Conservation (phyloP, 2,797 vertebrate species). For the Astyanax mexicanus region DNA sequence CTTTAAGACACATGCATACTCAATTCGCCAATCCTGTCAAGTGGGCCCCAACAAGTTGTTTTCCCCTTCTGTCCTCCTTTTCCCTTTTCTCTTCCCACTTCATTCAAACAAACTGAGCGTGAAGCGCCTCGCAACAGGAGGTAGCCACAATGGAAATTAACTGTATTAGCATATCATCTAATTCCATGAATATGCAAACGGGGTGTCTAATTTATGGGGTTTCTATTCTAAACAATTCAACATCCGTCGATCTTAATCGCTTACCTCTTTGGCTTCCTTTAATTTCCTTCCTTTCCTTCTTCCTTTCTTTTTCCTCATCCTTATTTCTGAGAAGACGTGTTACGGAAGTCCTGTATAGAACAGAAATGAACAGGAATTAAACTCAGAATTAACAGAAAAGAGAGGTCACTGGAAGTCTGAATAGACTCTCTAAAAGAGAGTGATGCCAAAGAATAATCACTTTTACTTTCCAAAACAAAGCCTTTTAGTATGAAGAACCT, state of each 20-base stretch:
- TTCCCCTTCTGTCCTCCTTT: conserved; percentile 53
- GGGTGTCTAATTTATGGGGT: conserved; percentile 76
- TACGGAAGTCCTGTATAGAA: neutral
- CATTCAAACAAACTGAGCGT: conserved; percentile 53
- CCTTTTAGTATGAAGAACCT: too few species aligned
- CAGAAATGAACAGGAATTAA: conserved; percentile 6
- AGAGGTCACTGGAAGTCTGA: neutral
- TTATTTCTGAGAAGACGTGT: conserved; percentile 7
- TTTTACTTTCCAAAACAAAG: too few species aligned
- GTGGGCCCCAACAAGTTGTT: conserved; percentile 61
- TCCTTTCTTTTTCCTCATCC: neutral
- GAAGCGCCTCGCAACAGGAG: conserved; percentile 53
- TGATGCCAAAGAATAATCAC: too few species aligned
- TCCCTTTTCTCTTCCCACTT: conserved; percentile 37
- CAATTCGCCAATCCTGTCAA: conserved; percentile 41
- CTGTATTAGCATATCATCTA: conserved; percentile 83
- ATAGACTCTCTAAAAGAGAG: too few species aligned
- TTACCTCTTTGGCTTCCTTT: conserved; percentile 27
- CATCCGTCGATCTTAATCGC: conserved; percentile 23
- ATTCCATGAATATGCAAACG: conserved; percentile 82
- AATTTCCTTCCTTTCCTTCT: conserved; percentile 21
- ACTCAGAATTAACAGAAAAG: neutral
- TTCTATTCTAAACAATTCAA: conserved; percentile 36
- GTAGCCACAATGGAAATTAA: conserved; percentile 78
- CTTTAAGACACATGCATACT: conserved; percentile 44